These are phyloP conservation scores for Chlamydotis undulata DNA, from an alignment of 2,113 vertebrate genomes.

Conservation along the genomic window DNA sequence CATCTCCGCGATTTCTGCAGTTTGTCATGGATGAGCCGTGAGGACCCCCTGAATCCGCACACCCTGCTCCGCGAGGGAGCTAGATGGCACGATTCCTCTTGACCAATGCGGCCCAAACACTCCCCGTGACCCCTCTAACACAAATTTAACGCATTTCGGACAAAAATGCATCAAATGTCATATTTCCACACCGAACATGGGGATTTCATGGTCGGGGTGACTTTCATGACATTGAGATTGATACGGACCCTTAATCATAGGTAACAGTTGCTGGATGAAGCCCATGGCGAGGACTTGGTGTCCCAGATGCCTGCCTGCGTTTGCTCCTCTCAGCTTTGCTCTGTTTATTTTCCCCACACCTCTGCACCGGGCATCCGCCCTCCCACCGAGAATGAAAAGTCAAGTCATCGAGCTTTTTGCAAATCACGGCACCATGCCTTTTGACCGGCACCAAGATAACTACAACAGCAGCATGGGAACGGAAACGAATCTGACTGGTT, in stretches of 20 bases:
- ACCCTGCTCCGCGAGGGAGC: background rate
- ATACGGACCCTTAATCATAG: slow-evolving; percentile 14
- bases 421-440: background rate
- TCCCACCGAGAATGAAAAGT: background rate
- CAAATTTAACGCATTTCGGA: slow-evolving; percentile 56
- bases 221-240: slow-evolving; percentile 30
- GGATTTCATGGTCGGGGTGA: slow-evolving; percentile 35
- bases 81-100: background rate
- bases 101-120: accelerated
- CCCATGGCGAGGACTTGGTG: background rate
- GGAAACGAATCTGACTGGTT: background rate
- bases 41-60: background rate
- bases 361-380: background rate
- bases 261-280: slow-evolving; percentile 17
- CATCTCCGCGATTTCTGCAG: background rate
- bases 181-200: background rate
- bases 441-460: background rate
- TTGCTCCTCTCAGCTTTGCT: background rate
- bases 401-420: background rate
- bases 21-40: background rate
- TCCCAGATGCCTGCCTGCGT: background rate
- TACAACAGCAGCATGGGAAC: background rate
- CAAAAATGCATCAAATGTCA: slow-evolving; percentile 29
- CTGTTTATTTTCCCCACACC: background rate
- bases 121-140: background rate